Evolutionary conservation across 2,797 vertebrate genomes (phyloP).

Genomic region (Triplophysa yarkandensis): DNA sequence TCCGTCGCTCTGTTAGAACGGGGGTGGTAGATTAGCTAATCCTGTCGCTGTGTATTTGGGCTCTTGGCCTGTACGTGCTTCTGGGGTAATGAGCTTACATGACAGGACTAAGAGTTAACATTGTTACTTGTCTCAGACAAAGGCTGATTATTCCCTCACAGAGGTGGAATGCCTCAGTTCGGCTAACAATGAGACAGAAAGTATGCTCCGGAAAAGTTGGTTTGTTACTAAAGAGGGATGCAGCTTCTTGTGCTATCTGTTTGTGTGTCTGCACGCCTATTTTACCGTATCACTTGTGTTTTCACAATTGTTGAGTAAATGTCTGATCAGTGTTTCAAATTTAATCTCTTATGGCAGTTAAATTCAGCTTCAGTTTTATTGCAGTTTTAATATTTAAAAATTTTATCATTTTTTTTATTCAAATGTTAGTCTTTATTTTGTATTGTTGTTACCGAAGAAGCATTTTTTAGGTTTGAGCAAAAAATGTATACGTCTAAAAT

Average conservation of each 20-base stretch:
- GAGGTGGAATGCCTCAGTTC: conserved; percentile 74
- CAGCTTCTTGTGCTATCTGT: conserved; percentile 9
- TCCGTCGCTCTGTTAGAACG: conserved; percentile 26
- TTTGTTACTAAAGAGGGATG: conserved; percentile 74
- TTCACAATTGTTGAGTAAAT: background rate
- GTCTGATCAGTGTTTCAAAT: background rate
- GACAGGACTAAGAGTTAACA: conserved; percentile 80
- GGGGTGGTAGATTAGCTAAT: conserved; percentile 77
- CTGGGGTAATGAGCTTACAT: conserved; percentile 86
- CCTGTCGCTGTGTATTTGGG: conserved; percentile 72
- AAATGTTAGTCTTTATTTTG: no score
- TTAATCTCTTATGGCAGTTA: no score
- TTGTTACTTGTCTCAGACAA: conserved; percentile 79
- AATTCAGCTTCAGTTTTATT: background rate
- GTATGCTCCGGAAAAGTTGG: conserved; percentile 81
- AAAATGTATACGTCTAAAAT: no score
- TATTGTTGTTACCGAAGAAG: no score
- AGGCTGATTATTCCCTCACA: conserved; percentile 87
- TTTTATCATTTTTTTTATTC: no score
- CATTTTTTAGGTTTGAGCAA: no score
- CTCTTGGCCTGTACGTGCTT: conserved; percentile 75
- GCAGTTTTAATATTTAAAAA: no score
- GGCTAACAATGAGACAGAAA: conserved; percentile 69
- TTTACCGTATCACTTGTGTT: background rate
- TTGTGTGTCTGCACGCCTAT: conserved; percentile 6